These are phyloP conservation scores for Sanderia malayensis DNA, from an alignment of 30 jellyfish, hydroid and myxozoan species.

Conservation along the genomic window DNA sequence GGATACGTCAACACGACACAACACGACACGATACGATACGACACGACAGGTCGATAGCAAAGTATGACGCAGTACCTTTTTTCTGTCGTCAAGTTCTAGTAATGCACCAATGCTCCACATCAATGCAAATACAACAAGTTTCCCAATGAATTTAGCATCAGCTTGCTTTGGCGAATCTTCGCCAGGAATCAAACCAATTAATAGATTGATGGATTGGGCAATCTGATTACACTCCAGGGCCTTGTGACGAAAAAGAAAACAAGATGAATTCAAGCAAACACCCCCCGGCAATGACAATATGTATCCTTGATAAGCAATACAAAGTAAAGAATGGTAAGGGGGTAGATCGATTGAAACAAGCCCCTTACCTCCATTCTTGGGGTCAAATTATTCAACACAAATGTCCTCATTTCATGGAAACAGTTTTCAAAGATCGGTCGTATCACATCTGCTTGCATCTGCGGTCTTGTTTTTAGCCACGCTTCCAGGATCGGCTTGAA, in stretches of 20 bases:
- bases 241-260: too few relatives aligned
- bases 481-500: conserved; percentile 82
- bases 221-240: conserved; percentile 79
- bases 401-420: conserved; percentile 50
- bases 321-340: too few relatives aligned
- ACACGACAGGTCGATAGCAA: too few relatives aligned
- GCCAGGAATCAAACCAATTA: conserved; percentile 67
- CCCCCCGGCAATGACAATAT: too few relatives aligned
- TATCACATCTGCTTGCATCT: conserved; percentile 58
- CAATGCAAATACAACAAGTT: conserved; percentile 66
- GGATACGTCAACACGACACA: too few relatives aligned
- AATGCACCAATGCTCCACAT: conserved; percentile 95
- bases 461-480: conserved; percentile 65
- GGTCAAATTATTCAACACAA: conserved; percentile 57
- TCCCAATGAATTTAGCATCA: conserved; percentile 47
- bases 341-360: too few relatives aligned
- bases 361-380: conserved; percentile 73
- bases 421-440: conserved; percentile 53
- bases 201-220: conserved; percentile 73
- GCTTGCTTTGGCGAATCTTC: conserved; percentile 74
- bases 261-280: too few relatives aligned
- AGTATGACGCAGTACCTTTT: conserved; percentile 47
- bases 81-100: conserved; percentile 81
- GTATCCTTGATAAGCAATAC: too few relatives aligned
- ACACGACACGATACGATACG: too few relatives aligned